A percentile compares a stretch with the other conserved stretches of the same genome.
These are phyloP conservation scores for Rutpela maculata DNA, from an alignment of 2,888 invertebrate genomes.

Conservation along the genomic window DNA sequence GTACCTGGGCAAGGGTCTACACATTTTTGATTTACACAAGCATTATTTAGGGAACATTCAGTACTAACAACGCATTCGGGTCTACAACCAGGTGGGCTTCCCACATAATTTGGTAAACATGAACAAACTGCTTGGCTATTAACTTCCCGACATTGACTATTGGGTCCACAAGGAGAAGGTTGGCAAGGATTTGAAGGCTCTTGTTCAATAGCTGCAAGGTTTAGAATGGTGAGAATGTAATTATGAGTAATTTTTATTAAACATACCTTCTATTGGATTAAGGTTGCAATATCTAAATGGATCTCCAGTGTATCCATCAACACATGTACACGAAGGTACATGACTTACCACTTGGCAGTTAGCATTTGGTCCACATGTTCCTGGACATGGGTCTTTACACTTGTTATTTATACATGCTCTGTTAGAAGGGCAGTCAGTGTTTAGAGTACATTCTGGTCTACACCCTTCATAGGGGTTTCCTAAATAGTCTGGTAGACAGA, in stretches of 20 bases:
- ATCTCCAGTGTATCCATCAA: constrained; percentile 81
- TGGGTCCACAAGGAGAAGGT: constrained; percentile 85
- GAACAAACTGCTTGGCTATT: constrained; percentile 78
- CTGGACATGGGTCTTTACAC: constrained; percentile 78
- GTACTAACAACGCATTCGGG: constrained; percentile 84
- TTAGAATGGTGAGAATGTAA: not conserved
- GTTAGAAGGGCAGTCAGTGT: constrained; percentile 77
- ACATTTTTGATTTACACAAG: constrained; percentile 85
- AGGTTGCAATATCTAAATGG: constrained; percentile 61
- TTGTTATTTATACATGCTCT: constrained; percentile 77
- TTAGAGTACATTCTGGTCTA: constrained; percentile 77
- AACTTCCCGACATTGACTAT: constrained; percentile 81
- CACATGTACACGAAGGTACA: constrained; percentile 79
- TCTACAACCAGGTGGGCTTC: constrained; percentile 82
- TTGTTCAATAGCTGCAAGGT: constrained; percentile 50
- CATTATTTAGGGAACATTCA: constrained; percentile 81
- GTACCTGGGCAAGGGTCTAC: constrained; percentile 84
- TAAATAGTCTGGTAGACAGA: constrained; percentile 74
- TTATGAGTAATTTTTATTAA: constrained; percentile 39
- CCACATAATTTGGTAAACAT: constrained; percentile 80
- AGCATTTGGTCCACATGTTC: constrained; percentile 81
- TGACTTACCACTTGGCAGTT: constrained; percentile 76
- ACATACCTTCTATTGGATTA: constrained; percentile 60
- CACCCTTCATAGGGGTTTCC: constrained; percentile 79
- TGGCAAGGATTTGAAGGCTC: constrained; percentile 78